Evolutionary conservation across 1,140 invertebrate genomes (phyloP).

Genomic region (Solenopsis fugax): DNA sequence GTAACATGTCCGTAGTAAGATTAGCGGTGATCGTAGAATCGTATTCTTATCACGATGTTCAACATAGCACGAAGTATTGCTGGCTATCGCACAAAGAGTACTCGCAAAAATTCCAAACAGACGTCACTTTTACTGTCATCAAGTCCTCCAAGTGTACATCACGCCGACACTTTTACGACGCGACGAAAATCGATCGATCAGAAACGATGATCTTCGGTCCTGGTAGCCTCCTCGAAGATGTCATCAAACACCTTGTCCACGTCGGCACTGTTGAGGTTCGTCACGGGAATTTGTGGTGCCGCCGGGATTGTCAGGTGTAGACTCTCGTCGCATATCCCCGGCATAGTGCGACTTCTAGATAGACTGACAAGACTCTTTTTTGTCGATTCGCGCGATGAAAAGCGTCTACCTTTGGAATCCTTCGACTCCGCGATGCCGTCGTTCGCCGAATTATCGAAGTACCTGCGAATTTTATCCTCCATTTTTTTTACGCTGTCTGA

Average conservation of each 20-base stretch:
- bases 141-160: background rate
- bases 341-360: constrained; percentile 92
- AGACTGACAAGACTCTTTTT: constrained; percentile 81
- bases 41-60: constrained; percentile 1
- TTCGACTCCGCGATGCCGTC: constrained; percentile 65
- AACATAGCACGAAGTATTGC: background rate
- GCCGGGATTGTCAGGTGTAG: constrained; percentile 77
- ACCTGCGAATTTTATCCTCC: constrained; percentile 93
- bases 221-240: constrained; percentile 88
- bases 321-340: constrained; percentile 89
- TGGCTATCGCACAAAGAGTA: background rate
- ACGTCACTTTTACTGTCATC: background rate
- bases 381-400: constrained; percentile 50
- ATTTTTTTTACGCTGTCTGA: constrained; percentile 91
- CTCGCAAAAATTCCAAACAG: background rate
- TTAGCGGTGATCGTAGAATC: background rate
- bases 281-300: constrained; percentile 31
- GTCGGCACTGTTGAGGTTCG: constrained; percentile 88
- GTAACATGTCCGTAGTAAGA: background rate
- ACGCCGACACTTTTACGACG: background rate
- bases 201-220: constrained; percentile 77
- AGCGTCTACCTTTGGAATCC: constrained; percentile 70
- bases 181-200: constrained; percentile 20
- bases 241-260: constrained; percentile 93
- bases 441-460: constrained; percentile 87